A percentile compares a stretch with the other conserved stretches of the same genome.
Conservation (phyloP, 2,888 invertebrate species). For the Aporophyla nigra region DNA sequence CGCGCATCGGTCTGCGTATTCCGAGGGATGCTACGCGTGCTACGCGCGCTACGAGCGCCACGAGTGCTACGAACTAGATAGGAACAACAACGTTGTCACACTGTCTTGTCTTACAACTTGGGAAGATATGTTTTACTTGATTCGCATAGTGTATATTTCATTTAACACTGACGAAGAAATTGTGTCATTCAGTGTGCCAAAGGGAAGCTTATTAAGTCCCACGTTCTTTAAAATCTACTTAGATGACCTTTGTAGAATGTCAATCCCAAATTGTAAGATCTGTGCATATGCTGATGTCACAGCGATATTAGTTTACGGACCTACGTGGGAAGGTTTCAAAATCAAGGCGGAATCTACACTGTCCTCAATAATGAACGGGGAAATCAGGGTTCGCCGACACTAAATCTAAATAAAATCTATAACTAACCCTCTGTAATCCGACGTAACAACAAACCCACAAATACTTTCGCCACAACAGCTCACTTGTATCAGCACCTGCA, state of each 20-base stretch:
- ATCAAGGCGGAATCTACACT: background rate
- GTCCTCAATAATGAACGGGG: background rate
- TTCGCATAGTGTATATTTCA: background rate
- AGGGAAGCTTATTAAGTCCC: background rate
- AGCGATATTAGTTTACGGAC: background rate
- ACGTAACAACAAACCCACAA: background rate
- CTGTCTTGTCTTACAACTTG: background rate
- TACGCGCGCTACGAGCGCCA: constrained; percentile 39
- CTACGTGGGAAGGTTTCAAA: background rate
- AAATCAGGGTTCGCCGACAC: background rate
- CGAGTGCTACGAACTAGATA: constrained; percentile 35
- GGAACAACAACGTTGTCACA: background rate
- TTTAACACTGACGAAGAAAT: background rate
- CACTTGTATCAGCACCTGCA: background rate
- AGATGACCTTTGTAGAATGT: background rate
- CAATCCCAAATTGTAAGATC: background rate
- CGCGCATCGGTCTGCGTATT: background rate
- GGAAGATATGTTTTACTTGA: background rate
- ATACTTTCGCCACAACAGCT: background rate
- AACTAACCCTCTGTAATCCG: background rate
- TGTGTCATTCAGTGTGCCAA: background rate
- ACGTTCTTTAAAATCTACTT: background rate
- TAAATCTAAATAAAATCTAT: background rate
- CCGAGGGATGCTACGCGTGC: constrained; percentile 34
- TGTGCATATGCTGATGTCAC: background rate